These are phyloP conservation scores for Melolontha melolontha DNA, from an alignment of 2,888 invertebrate genomes.

Conservation along the genomic window DNA sequence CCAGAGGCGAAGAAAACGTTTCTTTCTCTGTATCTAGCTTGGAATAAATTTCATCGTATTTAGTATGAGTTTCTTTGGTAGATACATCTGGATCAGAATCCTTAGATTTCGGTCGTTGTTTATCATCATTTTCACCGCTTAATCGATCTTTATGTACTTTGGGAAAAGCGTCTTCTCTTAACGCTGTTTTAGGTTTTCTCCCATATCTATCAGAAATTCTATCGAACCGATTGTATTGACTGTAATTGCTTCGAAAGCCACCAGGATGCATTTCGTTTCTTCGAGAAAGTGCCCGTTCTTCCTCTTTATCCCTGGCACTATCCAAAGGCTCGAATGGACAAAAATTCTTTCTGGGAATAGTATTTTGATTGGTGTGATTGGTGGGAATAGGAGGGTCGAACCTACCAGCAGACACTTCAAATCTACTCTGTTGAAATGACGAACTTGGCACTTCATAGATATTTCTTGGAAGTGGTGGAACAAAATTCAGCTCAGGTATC, in stretches of 20 bases:
- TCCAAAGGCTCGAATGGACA: conserved; percentile 42
- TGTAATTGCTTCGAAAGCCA: background rate
- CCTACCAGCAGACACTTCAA: conserved; percentile 4
- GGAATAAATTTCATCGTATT: conserved; percentile 48
- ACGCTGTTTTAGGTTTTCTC: conserved; percentile 18
- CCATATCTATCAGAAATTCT: conserved; percentile 23
- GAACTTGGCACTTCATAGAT: background rate
- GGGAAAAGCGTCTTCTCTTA: background rate
- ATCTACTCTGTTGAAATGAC: background rate
- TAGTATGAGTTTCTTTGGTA: conserved; percentile 46
- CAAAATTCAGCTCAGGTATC: background rate
- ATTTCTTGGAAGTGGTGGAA: conserved; percentile 8
- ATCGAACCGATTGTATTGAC: conserved; percentile 9
- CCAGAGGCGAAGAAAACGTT: conserved; percentile 65
- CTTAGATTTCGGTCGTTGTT: background rate
- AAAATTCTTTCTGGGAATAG: conserved; percentile 34
- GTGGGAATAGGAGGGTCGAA: conserved; percentile 6
- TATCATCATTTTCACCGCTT: conserved; percentile 5
- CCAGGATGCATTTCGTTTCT: background rate
- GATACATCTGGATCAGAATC: background rate
- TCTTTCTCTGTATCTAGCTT: conserved; percentile 58
- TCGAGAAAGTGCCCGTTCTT: background rate
- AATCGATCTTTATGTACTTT: conserved; percentile 3
- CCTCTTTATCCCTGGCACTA: conserved; percentile 14
- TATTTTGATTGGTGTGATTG: background rate